A percentile compares a stretch with the other conserved stretches of the same genome.
Evolutionary conservation across 2,888 invertebrate genomes (phyloP).

Genomic region (Patella caerulea): DNA sequence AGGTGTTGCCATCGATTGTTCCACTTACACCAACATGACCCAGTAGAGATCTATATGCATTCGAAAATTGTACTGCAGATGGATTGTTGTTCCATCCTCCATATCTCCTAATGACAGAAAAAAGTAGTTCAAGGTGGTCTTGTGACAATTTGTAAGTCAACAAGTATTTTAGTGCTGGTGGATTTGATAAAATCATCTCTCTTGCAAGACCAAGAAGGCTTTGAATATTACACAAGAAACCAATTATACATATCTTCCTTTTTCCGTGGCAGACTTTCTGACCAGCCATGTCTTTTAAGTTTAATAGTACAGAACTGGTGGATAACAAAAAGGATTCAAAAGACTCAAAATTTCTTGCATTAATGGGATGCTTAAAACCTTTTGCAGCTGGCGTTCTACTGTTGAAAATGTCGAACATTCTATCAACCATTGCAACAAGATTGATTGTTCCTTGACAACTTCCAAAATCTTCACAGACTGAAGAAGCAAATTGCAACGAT

Average conservation of each 20-base stretch:
- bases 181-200: background rate
- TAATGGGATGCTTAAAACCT: conserved; percentile 18
- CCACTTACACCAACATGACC: conserved; percentile 11
- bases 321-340: background rate
- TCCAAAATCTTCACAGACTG: conserved; percentile 10
- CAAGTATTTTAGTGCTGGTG: background rate
- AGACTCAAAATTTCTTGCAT: conserved; percentile 1
- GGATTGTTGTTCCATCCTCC: conserved; percentile 22
- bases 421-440: background rate
- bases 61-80: conserved; percentile 11
- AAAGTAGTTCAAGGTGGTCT: conserved; percentile 18
- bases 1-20: background rate
- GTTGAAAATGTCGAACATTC: conserved; percentile 19
- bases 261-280: conserved; percentile 7
- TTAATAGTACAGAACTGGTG: background rate
- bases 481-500: conserved; percentile 15
- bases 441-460: background rate
- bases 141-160: conserved; percentile 19
- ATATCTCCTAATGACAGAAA: conserved; percentile 4
- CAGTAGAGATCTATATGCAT: conserved; percentile 8
- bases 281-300: conserved; percentile 5
- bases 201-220: background rate
- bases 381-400: conserved; percentile 2
- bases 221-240: conserved; percentile 14
- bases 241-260: conserved; percentile 14